A percentile compares a stretch with the other conserved stretches of the same genome.
These are phyloP conservation scores for Geotrypetes seraphini DNA, from an alignment of 2,797 vertebrate species.

Conservation along the genomic window DNA sequence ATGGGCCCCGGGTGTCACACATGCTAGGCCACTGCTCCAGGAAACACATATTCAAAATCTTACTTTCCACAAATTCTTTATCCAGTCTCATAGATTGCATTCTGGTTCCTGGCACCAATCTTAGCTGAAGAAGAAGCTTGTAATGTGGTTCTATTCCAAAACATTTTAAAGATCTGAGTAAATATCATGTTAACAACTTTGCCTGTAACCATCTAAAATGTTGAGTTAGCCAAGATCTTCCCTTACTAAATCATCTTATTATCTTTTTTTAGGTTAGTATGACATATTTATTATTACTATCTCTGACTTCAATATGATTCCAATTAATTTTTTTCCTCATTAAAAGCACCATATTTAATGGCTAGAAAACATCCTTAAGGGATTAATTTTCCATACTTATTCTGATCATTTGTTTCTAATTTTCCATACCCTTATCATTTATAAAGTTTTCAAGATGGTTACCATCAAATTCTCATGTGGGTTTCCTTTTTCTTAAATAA, in stretches of 20 bases:
- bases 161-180: constrained; percentile 38
- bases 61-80: constrained; percentile 32
- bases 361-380: too few relatives aligned
- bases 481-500: too few relatives aligned
- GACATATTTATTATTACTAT: constrained; percentile 38
- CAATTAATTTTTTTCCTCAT: too few relatives aligned
- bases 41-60: constrained; percentile 46
- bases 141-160: constrained; percentile 40
- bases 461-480: too few relatives aligned
- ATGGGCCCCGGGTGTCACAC: too few relatives aligned
- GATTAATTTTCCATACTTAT: too few relatives aligned
- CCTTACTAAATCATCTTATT: constrained; percentile 44
- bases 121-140: constrained; percentile 35
- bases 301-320: constrained; percentile 23
- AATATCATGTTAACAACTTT: constrained; percentile 29
- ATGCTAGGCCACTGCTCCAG: too few relatives aligned
- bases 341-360: too few relatives aligned
- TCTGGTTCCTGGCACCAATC: constrained; percentile 33
- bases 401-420: too few relatives aligned
- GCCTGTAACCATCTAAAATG: constrained; percentile 29
- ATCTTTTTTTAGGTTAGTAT: constrained; percentile 45
- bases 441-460: too few relatives aligned
- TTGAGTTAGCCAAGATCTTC: constrained; percentile 41
- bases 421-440: too few relatives aligned
- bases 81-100: constrained; percentile 27